Base-by-base conservation (phyloP, 2,113 vertebrate species). In the Petroica traversi region DNA sequence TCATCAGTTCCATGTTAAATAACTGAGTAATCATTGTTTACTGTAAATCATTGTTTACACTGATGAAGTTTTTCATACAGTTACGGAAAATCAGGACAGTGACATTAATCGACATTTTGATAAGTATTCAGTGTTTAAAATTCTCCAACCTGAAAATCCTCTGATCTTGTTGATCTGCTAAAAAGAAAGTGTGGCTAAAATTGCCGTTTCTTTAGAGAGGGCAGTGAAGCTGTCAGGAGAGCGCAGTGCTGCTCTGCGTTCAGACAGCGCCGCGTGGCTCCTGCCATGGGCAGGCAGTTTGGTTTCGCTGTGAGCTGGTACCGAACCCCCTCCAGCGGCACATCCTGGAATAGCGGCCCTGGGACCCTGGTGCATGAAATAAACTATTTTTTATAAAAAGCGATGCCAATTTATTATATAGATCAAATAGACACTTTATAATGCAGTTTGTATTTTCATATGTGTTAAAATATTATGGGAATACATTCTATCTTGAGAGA, bases 251-350 rank as follows among this genome's bases (percentile, higher is more conserved):
- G 29, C 40, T 23, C n/a, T 11, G 19, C 6, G 0, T 15, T 45
- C 25, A 24, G 22, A 6, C 43, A 38, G 48, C 46, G 1, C 12
- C 16, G 9, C 12, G 0, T 4, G 7, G 24, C 26, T 51, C 26
- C 7, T 6, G 51, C 61, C 31, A 0, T 3, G 22, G 14, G 10
- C 25, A 16, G 28, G 24, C 28, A 31, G 11, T 8, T 24, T 6
- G 9, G 3, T n/a, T 87, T 79, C 45, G 19, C 38, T 6, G 61
- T 20, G 55, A 45, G 34, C 46, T 58, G 33, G 71, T 67, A 36
- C 29, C 45, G 26, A 45, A 9, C 89, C 4, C 95, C 96, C 90
- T 89, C 97, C 93, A 81, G 94, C 73, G 95, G 92, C 75, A 28
- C 23, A 5, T 13, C 41, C 48, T 73, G 85, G 94, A 34, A 78